Evolutionary conservation across 2,797 vertebrate genomes (phyloP), one percentile per base, ranked within the genome.

Genomic region (Lepilemur septentrionalis): DNA sequence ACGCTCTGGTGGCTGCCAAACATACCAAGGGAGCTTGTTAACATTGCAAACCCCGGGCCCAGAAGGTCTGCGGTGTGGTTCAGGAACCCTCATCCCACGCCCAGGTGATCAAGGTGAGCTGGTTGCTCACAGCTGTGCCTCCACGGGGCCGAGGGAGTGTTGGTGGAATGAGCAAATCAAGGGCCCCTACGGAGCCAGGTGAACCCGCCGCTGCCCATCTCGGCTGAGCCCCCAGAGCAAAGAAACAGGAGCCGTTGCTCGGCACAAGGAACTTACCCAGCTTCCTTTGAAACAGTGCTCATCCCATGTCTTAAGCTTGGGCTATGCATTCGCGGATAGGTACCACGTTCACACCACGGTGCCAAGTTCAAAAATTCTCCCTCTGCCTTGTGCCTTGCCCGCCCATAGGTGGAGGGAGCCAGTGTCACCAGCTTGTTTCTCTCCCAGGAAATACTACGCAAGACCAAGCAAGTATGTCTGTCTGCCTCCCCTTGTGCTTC

Each of bases 111-210:
- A 72, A 5, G 41, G 61, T 9, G 32, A n/a, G n/a, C 46, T n/a
- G 15, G 28, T 48, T 30, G 88, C 41, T 35, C 67, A 28, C 48
- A 81, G 76, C 59, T 76, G 73, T 20, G 82, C 6, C 4, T 0
- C 5, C 7, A 15, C n/a, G 0, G 0, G 55, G 5, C 3, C 20
- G 0, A 2, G 48, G 41, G 17, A 10, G 5, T 15, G 13, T 3
- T 3, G 18, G 35, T 30, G 46, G 80, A 25, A 32, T 0, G 17
- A 15, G 13, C 0, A 35, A 7, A 5, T 0, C 1, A 5, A 20
- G 32, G 7, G 7, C 38, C 52, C 18, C 3, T 0, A 5, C 22
- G 2, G 81, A 20, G n/a, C 30, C 4, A 0, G 0, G 38, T 3
- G 20, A 23, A 7, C 48, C 83, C 48, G 79, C 73, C 55, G 55